These are phyloP conservation scores for Circaetus cinerascens DNA, from an alignment of 2,113 vertebrate species.

Conservation along the genomic window DNA sequence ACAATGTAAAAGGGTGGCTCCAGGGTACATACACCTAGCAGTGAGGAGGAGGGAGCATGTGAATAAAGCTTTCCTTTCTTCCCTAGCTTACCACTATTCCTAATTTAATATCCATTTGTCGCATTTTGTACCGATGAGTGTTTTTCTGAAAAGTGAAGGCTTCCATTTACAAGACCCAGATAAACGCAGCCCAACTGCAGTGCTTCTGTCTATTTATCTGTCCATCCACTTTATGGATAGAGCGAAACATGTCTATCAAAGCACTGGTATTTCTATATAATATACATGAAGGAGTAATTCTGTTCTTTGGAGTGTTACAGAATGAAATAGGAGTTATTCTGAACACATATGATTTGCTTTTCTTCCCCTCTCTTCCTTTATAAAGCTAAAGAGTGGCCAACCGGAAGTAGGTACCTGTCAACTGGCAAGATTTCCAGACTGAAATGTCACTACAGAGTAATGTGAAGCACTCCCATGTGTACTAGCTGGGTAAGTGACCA, in stretches of 20 bases:
- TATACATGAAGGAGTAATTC: background rate
- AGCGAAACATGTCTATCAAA: background rate
- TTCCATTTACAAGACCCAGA: background rate
- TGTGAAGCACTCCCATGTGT: background rate
- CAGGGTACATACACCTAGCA: conserved; percentile 92
- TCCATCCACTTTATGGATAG: background rate
- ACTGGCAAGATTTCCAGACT: background rate
- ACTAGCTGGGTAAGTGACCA: background rate
- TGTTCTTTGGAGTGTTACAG: background rate
- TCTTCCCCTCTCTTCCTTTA: background rate
- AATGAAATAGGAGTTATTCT: background rate
- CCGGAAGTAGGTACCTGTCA: conserved; percentile 3
- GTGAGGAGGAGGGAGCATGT: background rate
- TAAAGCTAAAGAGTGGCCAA: background rate
- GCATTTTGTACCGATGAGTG: accelerated
- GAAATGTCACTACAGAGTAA: background rate
- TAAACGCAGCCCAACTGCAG: background rate
- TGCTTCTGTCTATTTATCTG: background rate
- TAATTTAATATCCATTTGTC: background rate
- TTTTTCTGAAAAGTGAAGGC: background rate
- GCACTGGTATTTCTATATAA: background rate
- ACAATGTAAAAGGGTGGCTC: conserved; percentile 98
- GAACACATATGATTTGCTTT: background rate
- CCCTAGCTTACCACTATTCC: background rate
- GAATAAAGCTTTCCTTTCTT: background rate